Evolutionary conservation across 2,888 invertebrate species (phyloP).

Genomic region (Caenorhabditis becei): DNA sequence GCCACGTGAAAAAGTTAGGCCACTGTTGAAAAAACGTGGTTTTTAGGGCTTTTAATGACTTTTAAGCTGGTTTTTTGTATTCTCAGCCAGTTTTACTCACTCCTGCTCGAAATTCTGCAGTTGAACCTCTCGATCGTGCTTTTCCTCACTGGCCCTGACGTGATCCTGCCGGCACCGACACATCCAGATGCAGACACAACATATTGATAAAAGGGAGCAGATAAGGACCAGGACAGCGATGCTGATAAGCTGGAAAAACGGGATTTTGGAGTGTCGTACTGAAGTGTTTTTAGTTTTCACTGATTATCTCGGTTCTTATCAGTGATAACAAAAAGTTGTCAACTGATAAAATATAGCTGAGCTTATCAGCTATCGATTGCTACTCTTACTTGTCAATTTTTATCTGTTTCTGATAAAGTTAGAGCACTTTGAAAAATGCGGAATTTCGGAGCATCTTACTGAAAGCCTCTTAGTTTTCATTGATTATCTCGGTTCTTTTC

Average conservation of each 20-base stretch:
- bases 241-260: conserved; percentile 54
- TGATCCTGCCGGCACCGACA: conserved; percentile 67
- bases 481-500: too few relatives aligned
- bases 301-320: too few relatives aligned
- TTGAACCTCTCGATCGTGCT: conserved; percentile 60
- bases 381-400: too few relatives aligned
- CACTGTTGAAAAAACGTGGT: too few relatives aligned
- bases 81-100: not conserved
- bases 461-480: not conserved
- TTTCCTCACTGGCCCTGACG: conserved; percentile 57
- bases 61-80: too few relatives aligned
- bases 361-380: too few relatives aligned
- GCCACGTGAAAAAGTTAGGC: too few relatives aligned
- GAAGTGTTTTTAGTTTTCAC: not conserved
- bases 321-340: too few relatives aligned
- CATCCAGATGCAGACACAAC: conserved; percentile 63
- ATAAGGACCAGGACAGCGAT: conserved; percentile 57
- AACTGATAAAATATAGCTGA: too few relatives aligned
- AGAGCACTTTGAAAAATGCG: too few relatives aligned
- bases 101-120: conserved; percentile 58
- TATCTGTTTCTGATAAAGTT: too few relatives aligned
- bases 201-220: conserved; percentile 55
- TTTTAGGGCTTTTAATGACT: too few relatives aligned
- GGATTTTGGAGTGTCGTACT: not conserved
- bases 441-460: not conserved